A percentile compares a stretch with the other conserved stretches of the same genome.
These are phyloP conservation scores for Spheniscus humboldti DNA, from an alignment of 2,797 vertebrate species.

Conservation along the genomic window DNA sequence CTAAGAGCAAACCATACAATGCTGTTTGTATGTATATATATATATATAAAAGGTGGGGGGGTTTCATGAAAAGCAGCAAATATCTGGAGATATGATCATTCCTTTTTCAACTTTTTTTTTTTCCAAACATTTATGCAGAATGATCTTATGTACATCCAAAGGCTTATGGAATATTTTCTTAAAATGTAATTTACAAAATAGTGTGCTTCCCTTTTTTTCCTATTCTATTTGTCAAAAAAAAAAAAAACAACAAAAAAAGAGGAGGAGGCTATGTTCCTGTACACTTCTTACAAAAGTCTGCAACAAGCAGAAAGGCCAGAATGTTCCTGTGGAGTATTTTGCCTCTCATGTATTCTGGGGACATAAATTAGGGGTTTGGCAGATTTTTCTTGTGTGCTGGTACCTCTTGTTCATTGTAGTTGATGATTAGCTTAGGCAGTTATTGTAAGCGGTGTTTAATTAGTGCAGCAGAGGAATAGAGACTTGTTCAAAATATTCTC, in stretches of 20 bases:
- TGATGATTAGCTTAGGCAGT: conserved; percentile 34
- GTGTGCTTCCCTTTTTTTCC: not conserved
- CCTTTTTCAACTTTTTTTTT: not conserved
- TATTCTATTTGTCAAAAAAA: not conserved
- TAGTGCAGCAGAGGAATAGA: conserved; percentile 23
- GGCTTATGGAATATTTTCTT: not conserved
- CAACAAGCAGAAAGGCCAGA: not conserved
- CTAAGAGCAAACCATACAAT: not conserved
- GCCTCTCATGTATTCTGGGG: not conserved
- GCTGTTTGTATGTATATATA: not conserved
- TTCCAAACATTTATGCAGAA: not conserved
- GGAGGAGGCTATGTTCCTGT: not conserved
- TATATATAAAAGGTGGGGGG: not conserved
- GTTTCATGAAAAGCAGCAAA: not conserved
- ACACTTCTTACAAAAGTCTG: not conserved
- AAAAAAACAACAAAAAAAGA: not conserved
- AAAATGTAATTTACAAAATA: not conserved
- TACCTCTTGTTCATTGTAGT: not conserved
- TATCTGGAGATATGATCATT: not conserved
- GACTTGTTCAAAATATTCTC: conserved; percentile 17
- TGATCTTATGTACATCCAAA: not conserved
- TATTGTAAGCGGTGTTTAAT: conserved; percentile 43
- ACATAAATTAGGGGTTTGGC: not conserved
- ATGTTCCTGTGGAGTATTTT: not conserved
- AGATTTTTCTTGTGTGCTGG: not conserved